phyloP scores from a whole-genome alignment of 37 sponge, comb jelly and placozoan species.

The Lycopodina hypogea region DNA sequence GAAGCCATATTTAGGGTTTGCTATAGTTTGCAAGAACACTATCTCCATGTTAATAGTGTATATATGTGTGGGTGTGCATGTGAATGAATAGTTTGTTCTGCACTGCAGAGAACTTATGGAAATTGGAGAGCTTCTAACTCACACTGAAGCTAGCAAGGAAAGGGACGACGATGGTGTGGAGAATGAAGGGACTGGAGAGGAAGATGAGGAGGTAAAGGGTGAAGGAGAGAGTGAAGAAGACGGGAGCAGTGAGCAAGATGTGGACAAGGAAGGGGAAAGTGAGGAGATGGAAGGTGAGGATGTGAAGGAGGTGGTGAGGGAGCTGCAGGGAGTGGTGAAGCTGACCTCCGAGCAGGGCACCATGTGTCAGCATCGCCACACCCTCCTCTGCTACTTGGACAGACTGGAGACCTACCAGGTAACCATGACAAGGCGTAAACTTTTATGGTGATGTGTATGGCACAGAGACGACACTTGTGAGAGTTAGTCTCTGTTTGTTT shows the following conservation, averaged over 20 bases:
- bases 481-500: no score
- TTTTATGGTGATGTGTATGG: no score
- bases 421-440: not conserved
- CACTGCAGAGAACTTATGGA: conserved; percentile 4
- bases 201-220: not conserved
- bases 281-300: not conserved
- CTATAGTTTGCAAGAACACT: no score
- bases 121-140: not conserved
- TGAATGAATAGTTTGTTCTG: not conserved
- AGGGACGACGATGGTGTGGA: not conserved
- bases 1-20: no score
- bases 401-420: conserved; percentile 63
- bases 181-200: not conserved
- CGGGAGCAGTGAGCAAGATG: not conserved
- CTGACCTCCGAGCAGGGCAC: conserved; percentile 36
- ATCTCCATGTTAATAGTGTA: no score
- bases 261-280: not conserved
- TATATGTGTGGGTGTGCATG: conserved; percentile 18
- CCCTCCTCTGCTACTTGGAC: conserved; percentile 50
- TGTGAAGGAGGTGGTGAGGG: not conserved
- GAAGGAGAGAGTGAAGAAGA: no score
- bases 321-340: not conserved
- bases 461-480: no score
- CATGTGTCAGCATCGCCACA: conserved; percentile 51
- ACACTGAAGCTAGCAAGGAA: not conserved